These are phyloP conservation scores for Premnoplex brunnescens DNA, from an alignment of 2,797 vertebrate species.

Conservation along the genomic window DNA sequence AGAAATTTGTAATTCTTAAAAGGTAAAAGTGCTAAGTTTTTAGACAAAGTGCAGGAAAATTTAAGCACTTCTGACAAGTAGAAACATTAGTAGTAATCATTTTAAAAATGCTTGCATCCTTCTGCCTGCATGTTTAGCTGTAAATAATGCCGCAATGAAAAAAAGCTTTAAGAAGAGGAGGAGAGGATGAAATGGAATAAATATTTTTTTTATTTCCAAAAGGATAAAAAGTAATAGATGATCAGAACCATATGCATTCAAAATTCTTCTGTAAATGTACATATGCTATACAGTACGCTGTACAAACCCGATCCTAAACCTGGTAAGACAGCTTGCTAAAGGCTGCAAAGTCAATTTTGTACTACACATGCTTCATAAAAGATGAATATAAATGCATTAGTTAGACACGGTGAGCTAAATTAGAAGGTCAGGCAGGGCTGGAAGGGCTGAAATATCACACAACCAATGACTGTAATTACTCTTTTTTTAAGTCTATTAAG, in stretches of 20 bases:
- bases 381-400: constrained; percentile 84
- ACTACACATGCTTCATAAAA: constrained; percentile 82
- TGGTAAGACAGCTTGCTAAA: constrained; percentile 73
- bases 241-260: background rate
- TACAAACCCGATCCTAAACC: constrained; percentile 66
- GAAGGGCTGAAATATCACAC: constrained; percentile 85
- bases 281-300: background rate
- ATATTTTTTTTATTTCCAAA: constrained; percentile 68
- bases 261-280: constrained; percentile 3
- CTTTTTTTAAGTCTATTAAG: constrained; percentile 89
- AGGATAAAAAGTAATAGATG: constrained; percentile 60
- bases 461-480: constrained; percentile 87
- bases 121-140: constrained; percentile 77
- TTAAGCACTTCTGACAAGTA: constrained; percentile 80
- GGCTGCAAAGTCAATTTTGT: constrained; percentile 75
- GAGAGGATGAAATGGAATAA: constrained; percentile 66
- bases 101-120: constrained; percentile 78
- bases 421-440: constrained; percentile 86
- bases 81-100: constrained; percentile 82
- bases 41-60: constrained; percentile 81
- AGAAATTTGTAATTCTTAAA: constrained; percentile 80
- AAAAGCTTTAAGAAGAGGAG: constrained; percentile 72
- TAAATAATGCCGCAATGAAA: constrained; percentile 77
- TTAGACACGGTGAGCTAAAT: constrained; percentile 84
- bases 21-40: constrained; percentile 81